These are phyloP conservation scores for Rhynchotus rufescens DNA, from an alignment of 2,797 vertebrate genomes.

Conservation along the genomic window DNA sequence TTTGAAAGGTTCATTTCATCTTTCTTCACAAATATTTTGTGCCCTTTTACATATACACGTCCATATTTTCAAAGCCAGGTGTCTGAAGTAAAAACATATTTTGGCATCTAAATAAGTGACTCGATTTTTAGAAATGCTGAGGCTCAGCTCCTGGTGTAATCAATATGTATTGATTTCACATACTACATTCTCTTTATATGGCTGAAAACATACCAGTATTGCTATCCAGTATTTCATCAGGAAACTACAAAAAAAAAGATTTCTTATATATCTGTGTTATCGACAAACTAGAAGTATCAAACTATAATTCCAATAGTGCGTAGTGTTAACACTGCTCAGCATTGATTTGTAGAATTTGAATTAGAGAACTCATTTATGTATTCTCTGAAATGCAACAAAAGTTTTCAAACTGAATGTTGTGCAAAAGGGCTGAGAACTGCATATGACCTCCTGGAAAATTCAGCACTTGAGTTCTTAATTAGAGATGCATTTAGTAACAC, in stretches of 20 bases:
- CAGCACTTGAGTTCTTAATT: slow-evolving; percentile 11
- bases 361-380: slow-evolving; percentile 37
- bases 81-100: neutral
- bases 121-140: slow-evolving; percentile 42
- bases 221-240: slow-evolving; percentile 43
- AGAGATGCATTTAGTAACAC: neutral
- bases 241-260: slow-evolving; percentile 40
- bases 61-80: neutral
- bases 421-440: slow-evolving; percentile 7
- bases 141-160: slow-evolving; percentile 13
- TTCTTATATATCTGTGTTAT: slow-evolving; percentile 33
- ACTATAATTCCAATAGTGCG: slow-evolving; percentile 11
- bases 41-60: neutral
- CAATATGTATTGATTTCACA: slow-evolving; percentile 51
- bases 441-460: neutral
- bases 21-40: neutral
- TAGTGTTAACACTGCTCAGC: slow-evolving; percentile 6
- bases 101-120: slow-evolving; percentile 19
- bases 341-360: slow-evolving; percentile 60
- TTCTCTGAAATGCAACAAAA: slow-evolving; percentile 19
- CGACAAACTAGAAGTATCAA: slow-evolving; percentile 48
- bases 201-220: slow-evolving; percentile 42
- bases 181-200: slow-evolving; percentile 19
- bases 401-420: slow-evolving; percentile 19
- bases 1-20: neutral